Evolutionary conservation across 2,113 vertebrate species (phyloP).

Genomic region (Etheostoma cragini): DNA sequence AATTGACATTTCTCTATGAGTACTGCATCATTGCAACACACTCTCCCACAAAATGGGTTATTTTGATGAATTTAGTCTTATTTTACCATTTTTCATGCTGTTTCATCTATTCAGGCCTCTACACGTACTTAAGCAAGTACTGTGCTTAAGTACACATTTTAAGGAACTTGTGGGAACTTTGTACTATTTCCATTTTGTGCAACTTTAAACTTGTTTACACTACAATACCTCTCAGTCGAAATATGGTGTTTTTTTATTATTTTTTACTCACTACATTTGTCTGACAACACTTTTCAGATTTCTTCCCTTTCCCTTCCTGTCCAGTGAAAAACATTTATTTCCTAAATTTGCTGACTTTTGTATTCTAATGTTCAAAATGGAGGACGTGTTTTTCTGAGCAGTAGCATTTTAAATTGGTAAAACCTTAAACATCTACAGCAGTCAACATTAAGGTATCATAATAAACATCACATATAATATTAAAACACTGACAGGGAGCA

Average conservation of each 20-base stretch:
- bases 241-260: no score
- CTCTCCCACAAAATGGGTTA: background rate
- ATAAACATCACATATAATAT: background rate
- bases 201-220: background rate
- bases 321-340: background rate
- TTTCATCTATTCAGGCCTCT: background rate
- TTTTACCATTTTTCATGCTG: background rate
- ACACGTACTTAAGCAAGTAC: no score
- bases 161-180: no score
- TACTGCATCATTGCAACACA: conserved; percentile 2
- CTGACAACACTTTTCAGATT: background rate
- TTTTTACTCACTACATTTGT: background rate
- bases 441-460: background rate
- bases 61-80: background rate
- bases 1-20: conserved; percentile 30
- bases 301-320: no score
- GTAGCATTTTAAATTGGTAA: background rate
- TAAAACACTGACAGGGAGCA: no score
- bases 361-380: background rate
- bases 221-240: no score
- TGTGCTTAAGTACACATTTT: no score
- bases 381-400: background rate
- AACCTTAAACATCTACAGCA: background rate
- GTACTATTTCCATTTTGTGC: background rate
- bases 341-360: background rate